phyloP scores from a whole-genome alignment of 2,113 vertebrate genomes.

The Calypte anna region DNA sequence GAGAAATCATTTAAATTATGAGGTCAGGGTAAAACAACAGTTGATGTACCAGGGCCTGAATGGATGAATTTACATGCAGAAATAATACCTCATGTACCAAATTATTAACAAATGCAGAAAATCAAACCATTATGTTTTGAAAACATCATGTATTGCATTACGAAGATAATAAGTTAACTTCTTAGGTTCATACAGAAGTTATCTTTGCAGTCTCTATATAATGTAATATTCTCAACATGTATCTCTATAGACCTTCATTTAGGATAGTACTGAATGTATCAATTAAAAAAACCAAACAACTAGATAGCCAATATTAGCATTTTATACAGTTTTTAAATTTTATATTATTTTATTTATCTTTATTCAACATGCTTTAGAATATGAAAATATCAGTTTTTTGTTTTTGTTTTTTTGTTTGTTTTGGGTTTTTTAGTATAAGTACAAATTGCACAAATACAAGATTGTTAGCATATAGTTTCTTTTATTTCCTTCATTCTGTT shows the following conservation, averaged over 20 bases:
- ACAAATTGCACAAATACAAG: background rate
- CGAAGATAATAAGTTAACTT: background rate
- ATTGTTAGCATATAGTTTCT: background rate
- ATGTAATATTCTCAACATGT: background rate
- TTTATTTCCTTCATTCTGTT: background rate
- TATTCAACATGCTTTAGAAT: background rate
- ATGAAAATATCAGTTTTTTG: background rate
- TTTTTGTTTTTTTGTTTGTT: no score
- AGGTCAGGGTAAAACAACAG: background rate
- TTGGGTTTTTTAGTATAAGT: no score
- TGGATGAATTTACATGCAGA: background rate
- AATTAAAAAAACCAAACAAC: background rate
- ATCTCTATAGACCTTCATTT: background rate
- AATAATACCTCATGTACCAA: background rate
- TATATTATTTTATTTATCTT: background rate
- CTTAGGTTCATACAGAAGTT: background rate
- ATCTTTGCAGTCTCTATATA: background rate
- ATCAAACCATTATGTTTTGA: background rate
- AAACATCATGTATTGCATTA: background rate
- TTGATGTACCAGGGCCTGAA: background rate
- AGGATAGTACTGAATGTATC: background rate
- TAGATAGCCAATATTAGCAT: background rate
- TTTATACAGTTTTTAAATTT: background rate
- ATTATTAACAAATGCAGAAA: background rate
- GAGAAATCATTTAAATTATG: background rate